Conservation (phyloP, 2,888 invertebrate species). For the Cylindroiulus punctatus region DNA sequence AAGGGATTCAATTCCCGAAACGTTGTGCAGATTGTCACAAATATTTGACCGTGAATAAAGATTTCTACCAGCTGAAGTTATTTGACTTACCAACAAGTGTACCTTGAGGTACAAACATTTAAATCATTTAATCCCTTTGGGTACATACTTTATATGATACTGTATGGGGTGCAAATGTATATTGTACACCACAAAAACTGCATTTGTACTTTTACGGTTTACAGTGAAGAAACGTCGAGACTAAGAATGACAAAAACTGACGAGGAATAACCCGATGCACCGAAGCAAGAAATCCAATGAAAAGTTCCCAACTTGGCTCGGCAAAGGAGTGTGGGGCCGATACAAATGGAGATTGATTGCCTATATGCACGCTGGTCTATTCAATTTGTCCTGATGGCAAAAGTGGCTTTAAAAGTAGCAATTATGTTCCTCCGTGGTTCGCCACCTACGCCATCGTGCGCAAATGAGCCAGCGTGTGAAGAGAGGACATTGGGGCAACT, state of each 20-base stretch:
- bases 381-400: background rate
- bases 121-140: no score
- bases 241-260: background rate
- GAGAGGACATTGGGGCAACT: background rate
- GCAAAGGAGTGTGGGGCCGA: background rate
- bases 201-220: no score
- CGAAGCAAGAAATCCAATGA: background rate
- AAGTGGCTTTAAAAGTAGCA: background rate
- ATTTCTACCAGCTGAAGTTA: no score
- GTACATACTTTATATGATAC: no score
- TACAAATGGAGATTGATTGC: constrained; percentile 11
- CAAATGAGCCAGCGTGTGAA: background rate
- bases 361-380: background rate
- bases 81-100: no score
- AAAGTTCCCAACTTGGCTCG: no score
- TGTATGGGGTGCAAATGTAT: no score
- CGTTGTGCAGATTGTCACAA: no score
- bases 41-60: no score
- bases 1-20: no score
- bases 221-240: background rate
- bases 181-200: no score
- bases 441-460: background rate
- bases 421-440: constrained; percentile 3
- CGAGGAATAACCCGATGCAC: background rate
- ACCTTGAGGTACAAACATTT: no score